These are phyloP conservation scores for Xestia sexstrigata DNA, from an alignment of 2,888 invertebrate genomes.

Conservation along the genomic window DNA sequence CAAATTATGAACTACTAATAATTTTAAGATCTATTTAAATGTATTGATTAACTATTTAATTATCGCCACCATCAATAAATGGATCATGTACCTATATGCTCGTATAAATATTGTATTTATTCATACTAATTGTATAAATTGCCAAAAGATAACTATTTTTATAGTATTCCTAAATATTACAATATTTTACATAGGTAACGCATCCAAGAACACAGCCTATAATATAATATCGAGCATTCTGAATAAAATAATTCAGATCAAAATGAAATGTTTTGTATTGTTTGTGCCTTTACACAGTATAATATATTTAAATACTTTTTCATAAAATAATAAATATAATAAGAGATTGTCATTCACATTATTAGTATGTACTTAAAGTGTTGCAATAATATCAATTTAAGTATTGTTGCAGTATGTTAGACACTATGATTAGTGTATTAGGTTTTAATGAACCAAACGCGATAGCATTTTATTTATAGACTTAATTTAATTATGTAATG, in stretches of 20 bases:
- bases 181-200: slow-evolving; percentile 70
- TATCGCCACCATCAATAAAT: slow-evolving; percentile 65
- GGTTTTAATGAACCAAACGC: slow-evolving; percentile 73
- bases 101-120: slow-evolving; percentile 71
- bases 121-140: slow-evolving; percentile 80
- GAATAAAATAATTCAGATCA: slow-evolving; percentile 65
- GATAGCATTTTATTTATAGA: slow-evolving; percentile 78
- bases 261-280: slow-evolving; percentile 80
- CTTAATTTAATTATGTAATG: slow-evolving; percentile 62
- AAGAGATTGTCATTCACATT: slow-evolving; percentile 61
- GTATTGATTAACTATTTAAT: slow-evolving; percentile 63
- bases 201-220: slow-evolving; percentile 62
- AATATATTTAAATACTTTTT: slow-evolving; percentile 76
- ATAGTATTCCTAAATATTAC: slow-evolving; percentile 83
- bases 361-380: slow-evolving; percentile 79
- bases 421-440: slow-evolving; percentile 69
- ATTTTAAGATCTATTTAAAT: slow-evolving; percentile 68
- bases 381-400: slow-evolving; percentile 78
- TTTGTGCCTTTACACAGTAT: slow-evolving; percentile 87
- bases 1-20: slow-evolving; percentile 73
- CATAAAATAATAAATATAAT: slow-evolving; percentile 69
- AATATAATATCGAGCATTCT: slow-evolving; percentile 60
- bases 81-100: slow-evolving; percentile 60
- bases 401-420: slow-evolving; percentile 78
- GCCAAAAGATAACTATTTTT: slow-evolving; percentile 90